phyloP scores from a whole-genome alignment of 2,888 invertebrate genomes.

The Agriopis marginaria region DNA sequence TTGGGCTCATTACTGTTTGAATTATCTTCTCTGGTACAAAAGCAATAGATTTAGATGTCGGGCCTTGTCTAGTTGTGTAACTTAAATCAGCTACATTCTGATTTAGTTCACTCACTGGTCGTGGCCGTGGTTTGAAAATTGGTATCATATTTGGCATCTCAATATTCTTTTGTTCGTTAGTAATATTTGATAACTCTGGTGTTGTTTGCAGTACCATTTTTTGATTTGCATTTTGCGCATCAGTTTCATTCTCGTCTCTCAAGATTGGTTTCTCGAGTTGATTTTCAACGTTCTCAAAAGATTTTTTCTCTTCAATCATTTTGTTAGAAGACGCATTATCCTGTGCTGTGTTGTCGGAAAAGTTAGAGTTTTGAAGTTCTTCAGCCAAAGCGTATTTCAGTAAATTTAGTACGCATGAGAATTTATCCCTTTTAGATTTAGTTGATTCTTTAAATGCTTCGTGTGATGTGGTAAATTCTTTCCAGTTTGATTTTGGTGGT shows the following conservation, averaged over 20 bases:
- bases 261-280: neutral
- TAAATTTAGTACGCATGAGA: conserved; percentile 48
- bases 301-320: conserved; percentile 37
- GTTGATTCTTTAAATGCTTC: conserved; percentile 44
- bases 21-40: conserved; percentile 4
- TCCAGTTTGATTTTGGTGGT: conserved; percentile 17
- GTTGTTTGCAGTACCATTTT: conserved; percentile 40
- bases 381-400: conserved; percentile 49
- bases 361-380: conserved; percentile 33
- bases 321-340: conserved; percentile 26
- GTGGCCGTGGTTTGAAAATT: conserved; percentile 40
- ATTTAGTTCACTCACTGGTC: conserved; percentile 12
- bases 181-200: conserved; percentile 35
- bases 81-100: conserved; percentile 4
- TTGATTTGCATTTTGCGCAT: conserved; percentile 28
- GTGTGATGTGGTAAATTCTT: conserved; percentile 36
- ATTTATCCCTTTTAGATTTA: conserved; percentile 47
- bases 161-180: conserved; percentile 19
- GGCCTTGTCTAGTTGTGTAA: conserved; percentile 12
- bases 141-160: conserved; percentile 41
- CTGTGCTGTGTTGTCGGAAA: conserved; percentile 18
- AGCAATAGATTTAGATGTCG: neutral
- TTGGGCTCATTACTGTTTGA: neutral
- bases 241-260: conserved; percentile 24
- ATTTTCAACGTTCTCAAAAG: conserved; percentile 20